Percentiles rank a stretch among this genome's conserved stretches.
Evolutionary conservation across 2,888 invertebrate species (phyloP).

Genomic region (Caprella mutica): DNA sequence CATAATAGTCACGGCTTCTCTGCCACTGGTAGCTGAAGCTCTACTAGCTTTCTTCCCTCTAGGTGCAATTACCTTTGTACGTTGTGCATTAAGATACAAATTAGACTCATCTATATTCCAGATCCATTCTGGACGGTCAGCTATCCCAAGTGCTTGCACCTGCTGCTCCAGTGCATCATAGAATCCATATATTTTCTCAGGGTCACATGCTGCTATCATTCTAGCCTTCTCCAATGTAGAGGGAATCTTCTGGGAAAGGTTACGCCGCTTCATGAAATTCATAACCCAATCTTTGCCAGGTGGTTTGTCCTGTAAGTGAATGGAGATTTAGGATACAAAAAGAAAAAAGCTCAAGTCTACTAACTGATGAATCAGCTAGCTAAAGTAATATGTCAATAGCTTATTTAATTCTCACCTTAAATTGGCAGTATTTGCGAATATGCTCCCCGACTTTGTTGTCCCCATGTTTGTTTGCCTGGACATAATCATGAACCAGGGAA

Average conservation of each 20-base stretch:
- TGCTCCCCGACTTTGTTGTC: too few species aligned
- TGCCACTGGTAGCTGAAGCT: neutral
- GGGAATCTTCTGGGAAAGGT: neutral
- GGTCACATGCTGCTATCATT: neutral
- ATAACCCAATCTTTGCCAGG: neutral
- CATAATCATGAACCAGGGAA: too few species aligned
- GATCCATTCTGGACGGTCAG: neutral
- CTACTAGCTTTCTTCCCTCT: neutral
- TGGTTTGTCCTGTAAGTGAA: neutral
- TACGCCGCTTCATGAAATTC: neutral
- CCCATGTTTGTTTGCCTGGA: too few species aligned
- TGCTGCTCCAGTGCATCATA: neutral
- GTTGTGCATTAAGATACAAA: neutral
- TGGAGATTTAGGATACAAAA: too few species aligned
- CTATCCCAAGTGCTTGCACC: neutral
- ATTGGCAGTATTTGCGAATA: too few species aligned
- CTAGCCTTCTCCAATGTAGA: neutral
- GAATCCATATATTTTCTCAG: neutral
- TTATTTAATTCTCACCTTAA: too few species aligned
- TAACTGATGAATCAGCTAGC: too few species aligned
- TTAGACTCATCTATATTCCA: neutral
- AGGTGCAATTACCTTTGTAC: neutral
- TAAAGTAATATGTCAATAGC: too few species aligned
- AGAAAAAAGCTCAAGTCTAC: too few species aligned
- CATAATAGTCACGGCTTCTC: neutral